Evolutionary conservation across 2,888 invertebrate genomes (phyloP).

Genomic region (Melinopterus prodromus): DNA sequence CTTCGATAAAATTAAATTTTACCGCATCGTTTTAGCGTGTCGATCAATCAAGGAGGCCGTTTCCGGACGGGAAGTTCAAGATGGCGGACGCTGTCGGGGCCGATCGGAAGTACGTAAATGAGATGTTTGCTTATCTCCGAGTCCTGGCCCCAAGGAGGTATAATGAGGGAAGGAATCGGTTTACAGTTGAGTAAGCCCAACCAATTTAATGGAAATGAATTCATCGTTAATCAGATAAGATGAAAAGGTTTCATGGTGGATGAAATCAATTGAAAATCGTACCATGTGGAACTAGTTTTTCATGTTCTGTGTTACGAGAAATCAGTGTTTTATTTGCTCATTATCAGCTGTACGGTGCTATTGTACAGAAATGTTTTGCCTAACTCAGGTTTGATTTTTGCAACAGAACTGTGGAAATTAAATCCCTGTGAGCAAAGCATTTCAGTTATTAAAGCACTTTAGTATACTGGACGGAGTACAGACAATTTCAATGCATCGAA

Average conservation of each 20-base stretch:
- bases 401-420: too few species aligned
- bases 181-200: not conserved
- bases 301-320: too few species aligned
- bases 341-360: too few species aligned
- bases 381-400: too few species aligned
- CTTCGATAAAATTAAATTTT: not conserved
- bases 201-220: not conserved
- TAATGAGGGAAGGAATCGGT: not conserved
- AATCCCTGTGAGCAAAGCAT: too few species aligned
- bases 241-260: not conserved
- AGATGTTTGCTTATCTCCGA: constrained; percentile 42
- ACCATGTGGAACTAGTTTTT: too few species aligned
- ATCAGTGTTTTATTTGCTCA: too few species aligned
- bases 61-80: constrained; percentile 12
- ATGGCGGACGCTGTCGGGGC: not conserved
- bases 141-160: not conserved
- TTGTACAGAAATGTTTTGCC: too few species aligned
- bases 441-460: too few species aligned
- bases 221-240: not conserved
- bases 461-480: too few species aligned
- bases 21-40: not conserved
- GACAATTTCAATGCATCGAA: too few species aligned
- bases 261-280: not conserved
- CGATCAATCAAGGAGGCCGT: constrained; percentile 4
- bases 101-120: constrained; percentile 36